phyloP scores from a whole-genome alignment of 1,140 invertebrate genomes.

The Orchesella cincta region DNA sequence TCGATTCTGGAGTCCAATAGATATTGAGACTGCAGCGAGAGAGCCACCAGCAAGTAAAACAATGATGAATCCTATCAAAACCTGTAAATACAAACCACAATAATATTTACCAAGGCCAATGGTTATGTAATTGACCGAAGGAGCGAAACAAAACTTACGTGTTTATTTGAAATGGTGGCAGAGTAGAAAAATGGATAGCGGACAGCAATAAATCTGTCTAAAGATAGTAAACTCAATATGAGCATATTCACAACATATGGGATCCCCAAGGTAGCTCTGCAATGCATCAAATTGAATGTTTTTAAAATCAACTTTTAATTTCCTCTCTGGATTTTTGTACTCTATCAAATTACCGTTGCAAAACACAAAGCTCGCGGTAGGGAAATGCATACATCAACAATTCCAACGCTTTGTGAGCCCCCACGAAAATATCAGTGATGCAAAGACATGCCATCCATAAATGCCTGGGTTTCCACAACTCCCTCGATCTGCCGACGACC shows the following conservation, averaged over 20 bases:
- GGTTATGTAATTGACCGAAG: not conserved
- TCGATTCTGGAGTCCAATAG: slow-evolving; percentile 41
- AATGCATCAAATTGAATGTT: not conserved
- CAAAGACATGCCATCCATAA: slow-evolving; percentile 52
- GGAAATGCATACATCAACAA: slow-evolving; percentile 35
- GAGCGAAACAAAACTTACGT: slow-evolving; percentile 38
- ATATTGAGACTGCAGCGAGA: slow-evolving; percentile 45
- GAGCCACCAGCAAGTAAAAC: slow-evolving; percentile 41
- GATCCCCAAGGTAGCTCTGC: slow-evolving; percentile 24
- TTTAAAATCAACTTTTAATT: not conserved
- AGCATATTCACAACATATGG: slow-evolving; percentile 51
- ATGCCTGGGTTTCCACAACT: slow-evolving; percentile 51
- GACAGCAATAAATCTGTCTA: slow-evolving; percentile 50
- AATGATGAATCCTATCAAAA: slow-evolving; percentile 46
- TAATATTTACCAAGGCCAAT: not conserved
- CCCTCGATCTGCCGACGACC: slow-evolving; percentile 39
- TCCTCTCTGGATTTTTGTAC: not conserved
- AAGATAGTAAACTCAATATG: slow-evolving; percentile 48
- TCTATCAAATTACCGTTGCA: slow-evolving; percentile 31
- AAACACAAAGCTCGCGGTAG: slow-evolving; percentile 43
- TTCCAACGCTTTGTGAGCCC: slow-evolving; percentile 48
- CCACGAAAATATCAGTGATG: slow-evolving; percentile 50
- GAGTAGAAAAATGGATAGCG: slow-evolving; percentile 50
- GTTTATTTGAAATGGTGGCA: slow-evolving; percentile 42
- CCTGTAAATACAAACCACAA: slow-evolving; percentile 42